phyloP scores from a whole-genome alignment of 2,888 invertebrate genomes.

The Oxyscelio sp. region DNA sequence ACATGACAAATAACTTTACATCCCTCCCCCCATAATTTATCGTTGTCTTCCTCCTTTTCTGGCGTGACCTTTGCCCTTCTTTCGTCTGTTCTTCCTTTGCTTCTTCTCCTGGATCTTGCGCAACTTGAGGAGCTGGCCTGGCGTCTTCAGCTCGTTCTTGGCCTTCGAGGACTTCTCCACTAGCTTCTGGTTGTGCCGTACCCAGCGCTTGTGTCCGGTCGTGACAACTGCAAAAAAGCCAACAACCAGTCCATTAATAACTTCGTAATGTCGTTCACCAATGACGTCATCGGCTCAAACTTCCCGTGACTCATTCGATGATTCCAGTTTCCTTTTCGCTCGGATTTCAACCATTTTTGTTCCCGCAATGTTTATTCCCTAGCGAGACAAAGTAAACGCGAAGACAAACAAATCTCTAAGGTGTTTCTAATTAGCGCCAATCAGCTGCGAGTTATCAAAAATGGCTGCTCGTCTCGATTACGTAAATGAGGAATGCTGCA shows the following conservation, averaged over 20 bases:
- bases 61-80: conserved; percentile 88
- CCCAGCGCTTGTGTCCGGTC: conserved; percentile 92
- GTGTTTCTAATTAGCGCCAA: conserved; percentile 3
- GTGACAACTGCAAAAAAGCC: conserved; percentile 83
- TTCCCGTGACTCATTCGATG: not conserved
- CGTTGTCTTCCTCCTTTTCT: no score
- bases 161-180: conserved; percentile 89
- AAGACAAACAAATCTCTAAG: not conserved
- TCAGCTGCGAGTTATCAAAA: conserved; percentile 22
- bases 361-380: no score
- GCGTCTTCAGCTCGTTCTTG: conserved; percentile 88
- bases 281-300: conserved; percentile 1
- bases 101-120: conserved; percentile 90
- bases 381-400: no score
- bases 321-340: no score
- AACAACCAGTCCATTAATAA: conserved; percentile 6
- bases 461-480: conserved; percentile 35
- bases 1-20: no score
- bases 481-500: conserved; percentile 48
- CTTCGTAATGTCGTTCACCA: not conserved
- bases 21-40: no score
- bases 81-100: conserved; percentile 89
- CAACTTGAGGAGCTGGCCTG: conserved; percentile 94
- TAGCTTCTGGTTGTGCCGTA: conserved; percentile 93
- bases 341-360: no score